phyloP scores from a whole-genome alignment of 2,113 vertebrate genomes.

The Falcunculus frontatus region DNA sequence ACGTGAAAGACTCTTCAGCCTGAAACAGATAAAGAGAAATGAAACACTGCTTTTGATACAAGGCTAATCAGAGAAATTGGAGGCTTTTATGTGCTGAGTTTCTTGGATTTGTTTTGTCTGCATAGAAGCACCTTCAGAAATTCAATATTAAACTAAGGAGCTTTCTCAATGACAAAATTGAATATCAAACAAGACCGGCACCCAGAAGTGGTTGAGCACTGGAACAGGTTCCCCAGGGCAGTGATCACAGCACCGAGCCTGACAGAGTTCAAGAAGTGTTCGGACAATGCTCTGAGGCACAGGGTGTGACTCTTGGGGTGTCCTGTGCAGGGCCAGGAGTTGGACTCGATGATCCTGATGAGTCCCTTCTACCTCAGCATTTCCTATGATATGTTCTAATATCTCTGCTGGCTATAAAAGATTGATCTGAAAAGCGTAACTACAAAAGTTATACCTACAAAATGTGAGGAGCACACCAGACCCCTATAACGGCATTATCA shows the following conservation, averaged over 20 bases:
- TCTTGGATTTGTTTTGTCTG: neutral
- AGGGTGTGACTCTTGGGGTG: neutral
- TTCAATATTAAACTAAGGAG: neutral
- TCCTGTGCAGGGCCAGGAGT: neutral
- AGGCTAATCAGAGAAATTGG: neutral
- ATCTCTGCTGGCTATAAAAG: neutral
- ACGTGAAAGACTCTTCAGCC: neutral
- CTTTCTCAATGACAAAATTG: neutral
- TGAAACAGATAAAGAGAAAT: neutral
- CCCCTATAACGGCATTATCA: neutral
- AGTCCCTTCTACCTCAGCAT: no score
- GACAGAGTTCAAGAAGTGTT: neutral
- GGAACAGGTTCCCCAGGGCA: rapidly evolving
- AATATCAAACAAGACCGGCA: neutral
- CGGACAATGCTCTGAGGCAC: neutral
- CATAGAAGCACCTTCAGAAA: neutral
- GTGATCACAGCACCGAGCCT: neutral
- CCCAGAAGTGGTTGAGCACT: neutral
- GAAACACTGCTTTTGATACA: neutral
- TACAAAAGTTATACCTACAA: neutral
- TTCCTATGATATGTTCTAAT: neutral
- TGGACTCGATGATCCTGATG: rapidly evolving
- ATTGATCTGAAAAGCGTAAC: neutral
- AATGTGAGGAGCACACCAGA: neutral
- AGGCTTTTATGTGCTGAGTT: neutral